phyloP scores from a whole-genome alignment of 1,140 invertebrate species.

The Pseudomyrmex concolor region DNA sequence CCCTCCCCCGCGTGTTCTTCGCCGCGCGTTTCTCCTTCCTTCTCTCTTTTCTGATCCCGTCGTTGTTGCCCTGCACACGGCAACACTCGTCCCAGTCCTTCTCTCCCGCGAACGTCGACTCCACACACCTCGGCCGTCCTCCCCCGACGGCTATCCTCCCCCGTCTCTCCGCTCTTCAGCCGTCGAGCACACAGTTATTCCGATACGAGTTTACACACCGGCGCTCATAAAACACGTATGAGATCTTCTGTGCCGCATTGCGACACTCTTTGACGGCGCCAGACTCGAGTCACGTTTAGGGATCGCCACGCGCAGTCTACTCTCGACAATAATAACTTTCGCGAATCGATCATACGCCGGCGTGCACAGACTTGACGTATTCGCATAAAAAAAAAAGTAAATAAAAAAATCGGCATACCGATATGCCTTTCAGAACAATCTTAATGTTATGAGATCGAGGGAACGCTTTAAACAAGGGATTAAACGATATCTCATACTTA shows the following conservation, averaged over 20 bases:
- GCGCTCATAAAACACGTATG: constrained; percentile 75
- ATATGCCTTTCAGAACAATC: too few species aligned
- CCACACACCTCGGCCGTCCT: constrained; percentile 61
- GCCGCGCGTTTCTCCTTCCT: constrained; percentile 44
- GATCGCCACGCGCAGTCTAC: neutral
- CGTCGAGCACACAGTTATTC: constrained; percentile 61
- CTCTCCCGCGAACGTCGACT: constrained; percentile 47
- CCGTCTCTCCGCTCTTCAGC: neutral
- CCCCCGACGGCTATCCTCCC: constrained; percentile 45
- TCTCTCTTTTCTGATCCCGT: constrained; percentile 46
- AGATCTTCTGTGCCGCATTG: constrained; percentile 77
- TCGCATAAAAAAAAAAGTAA: too few species aligned
- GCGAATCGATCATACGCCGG: constrained; percentile 16
- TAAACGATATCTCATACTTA: neutral
- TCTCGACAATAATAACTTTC: neutral
- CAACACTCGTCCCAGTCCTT: constrained; percentile 57
- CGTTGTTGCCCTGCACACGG: constrained; percentile 33
- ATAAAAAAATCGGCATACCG: too few species aligned
- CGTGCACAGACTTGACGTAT: neutral
- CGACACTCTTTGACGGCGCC: constrained; percentile 73
- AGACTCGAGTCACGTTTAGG: constrained; percentile 51
- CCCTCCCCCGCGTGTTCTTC: constrained; percentile 19
- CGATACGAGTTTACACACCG: constrained; percentile 76
- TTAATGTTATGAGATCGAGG: too few species aligned
- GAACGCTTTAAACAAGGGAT: too few species aligned